Conservation (phyloP, 2,797 vertebrate genomes). For the Urocyon cinereoargenteus region DNA sequence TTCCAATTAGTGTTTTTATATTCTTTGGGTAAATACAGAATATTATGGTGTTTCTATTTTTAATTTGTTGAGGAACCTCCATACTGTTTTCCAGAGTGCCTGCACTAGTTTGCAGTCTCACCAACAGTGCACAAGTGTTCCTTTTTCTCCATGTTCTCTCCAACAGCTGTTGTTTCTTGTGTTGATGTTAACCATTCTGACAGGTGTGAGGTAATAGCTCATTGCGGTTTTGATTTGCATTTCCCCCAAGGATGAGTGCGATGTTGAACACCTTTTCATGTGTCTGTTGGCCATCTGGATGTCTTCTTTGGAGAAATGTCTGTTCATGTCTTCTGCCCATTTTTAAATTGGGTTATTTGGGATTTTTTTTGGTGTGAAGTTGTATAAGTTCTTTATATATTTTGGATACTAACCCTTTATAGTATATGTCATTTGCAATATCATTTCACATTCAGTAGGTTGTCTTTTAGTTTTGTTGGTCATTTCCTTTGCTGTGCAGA, state of each 20-base stretch:
- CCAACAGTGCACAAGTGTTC: neutral
- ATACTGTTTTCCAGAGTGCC: neutral
- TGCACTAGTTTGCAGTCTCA: neutral
- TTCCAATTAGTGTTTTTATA: neutral
- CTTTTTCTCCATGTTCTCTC: neutral
- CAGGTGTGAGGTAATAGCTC: neutral
- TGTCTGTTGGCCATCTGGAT: neutral
- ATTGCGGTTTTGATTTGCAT: neutral
- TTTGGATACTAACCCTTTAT: neutral
- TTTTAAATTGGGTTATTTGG: neutral
- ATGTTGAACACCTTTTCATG: neutral
- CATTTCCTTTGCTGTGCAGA: neutral
- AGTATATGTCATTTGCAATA: neutral
- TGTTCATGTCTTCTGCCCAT: neutral
- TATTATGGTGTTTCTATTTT: neutral
- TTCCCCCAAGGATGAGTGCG: neutral
- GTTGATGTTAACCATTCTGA: neutral
- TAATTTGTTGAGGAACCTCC: neutral
- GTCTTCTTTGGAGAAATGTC: neutral
- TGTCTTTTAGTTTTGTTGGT: neutral
- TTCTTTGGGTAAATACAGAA: neutral
- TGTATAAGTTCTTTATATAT: neutral
- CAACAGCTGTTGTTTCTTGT: neutral
- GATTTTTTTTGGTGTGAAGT: neutral
- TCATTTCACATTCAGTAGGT: neutral